These are phyloP conservation scores for Lasiurus cinereus DNA, from an alignment of 2,113 vertebrate genomes.

Conservation along the genomic window DNA sequence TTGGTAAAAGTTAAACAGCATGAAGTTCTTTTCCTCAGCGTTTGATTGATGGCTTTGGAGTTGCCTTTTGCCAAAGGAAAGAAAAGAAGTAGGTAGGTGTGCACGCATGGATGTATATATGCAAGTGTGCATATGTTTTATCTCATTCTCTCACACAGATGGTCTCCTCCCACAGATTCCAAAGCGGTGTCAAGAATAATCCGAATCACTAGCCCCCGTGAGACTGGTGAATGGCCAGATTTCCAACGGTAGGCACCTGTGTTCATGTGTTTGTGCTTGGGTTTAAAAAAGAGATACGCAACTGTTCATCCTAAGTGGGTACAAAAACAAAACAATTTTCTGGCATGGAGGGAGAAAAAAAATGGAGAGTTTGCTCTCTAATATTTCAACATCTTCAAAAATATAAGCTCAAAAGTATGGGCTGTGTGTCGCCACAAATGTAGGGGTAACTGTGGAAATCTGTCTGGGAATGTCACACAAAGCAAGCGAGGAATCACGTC, in stretches of 20 bases:
- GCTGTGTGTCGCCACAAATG: neutral
- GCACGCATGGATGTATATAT: rapidly evolving
- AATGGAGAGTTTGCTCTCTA: neutral
- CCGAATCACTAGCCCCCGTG: neutral
- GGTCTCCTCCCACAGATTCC: neutral
- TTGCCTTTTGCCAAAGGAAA: neutral
- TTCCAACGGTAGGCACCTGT: neutral
- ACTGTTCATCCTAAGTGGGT: neutral
- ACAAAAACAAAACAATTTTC: neutral
- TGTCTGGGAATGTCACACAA: neutral
- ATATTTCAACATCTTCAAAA: neutral
- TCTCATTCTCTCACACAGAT: neutral
- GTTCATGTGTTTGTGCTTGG: neutral
- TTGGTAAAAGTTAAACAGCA: neutral
- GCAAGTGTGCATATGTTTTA: neutral
- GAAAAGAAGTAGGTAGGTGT: neutral
- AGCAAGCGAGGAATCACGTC: neutral
- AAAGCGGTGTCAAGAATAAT: neutral
- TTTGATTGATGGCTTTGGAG: neutral
- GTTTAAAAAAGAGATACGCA: neutral
- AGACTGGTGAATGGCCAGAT: neutral
- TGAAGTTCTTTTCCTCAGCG: neutral
- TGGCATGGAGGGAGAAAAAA: neutral
- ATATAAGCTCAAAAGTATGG: neutral
- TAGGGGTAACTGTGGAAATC: neutral